Evolutionary conservation across 30 jellyfish, hydroid and myxozoan genomes (phyloP), one percentile per base, ranked within the genome.

Genomic region (Cassiopea xamachana): DNA sequence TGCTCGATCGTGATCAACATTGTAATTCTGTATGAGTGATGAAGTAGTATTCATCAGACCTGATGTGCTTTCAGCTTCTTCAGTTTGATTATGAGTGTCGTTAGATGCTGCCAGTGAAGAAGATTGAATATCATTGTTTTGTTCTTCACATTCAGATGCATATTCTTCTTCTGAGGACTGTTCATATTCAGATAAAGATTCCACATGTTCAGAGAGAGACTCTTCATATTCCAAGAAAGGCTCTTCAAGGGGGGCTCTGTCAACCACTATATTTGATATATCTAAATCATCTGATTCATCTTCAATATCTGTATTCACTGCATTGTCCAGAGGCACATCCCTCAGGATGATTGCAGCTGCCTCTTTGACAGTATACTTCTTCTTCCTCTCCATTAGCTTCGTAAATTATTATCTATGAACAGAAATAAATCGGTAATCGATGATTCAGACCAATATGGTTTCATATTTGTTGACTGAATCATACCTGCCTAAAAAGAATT

Each of bases 271-370:
- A 9, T 14, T 43, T 75, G 84, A 75, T 75, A n/a, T 43, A 43
- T 75, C 84, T 43, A 75, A 12, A 9, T 75, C 84, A 43, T 75
- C 84, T 75, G 84, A 75, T 14, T 75, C 84, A 75, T 44, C 9
- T 75, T 75, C 84, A 1, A 75, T 75, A 75, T 75, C 84, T 14
- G 84, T 75, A 75, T 75, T 43, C 69, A 75, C 18, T 48, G 84
- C 84, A 75, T 75, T 75, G 84, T 75, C 84, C 69, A 75, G 84
- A 75, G 84, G 64, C 62, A 75, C 84, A 75, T 75, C 84, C 69
- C 84, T 69, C 8, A 69, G 78, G 78, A 43, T 69, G 17, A 69
- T 4, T 69, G 7, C 78, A 4, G 78, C 78, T 4, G 78, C 64
- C 64, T 55, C 64, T 55, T 55, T 10, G 12, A 55, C 64, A 55